These are phyloP conservation scores for Blastobasis lacticolella DNA, from an alignment of 2,888 invertebrate species.

Conservation along the genomic window DNA sequence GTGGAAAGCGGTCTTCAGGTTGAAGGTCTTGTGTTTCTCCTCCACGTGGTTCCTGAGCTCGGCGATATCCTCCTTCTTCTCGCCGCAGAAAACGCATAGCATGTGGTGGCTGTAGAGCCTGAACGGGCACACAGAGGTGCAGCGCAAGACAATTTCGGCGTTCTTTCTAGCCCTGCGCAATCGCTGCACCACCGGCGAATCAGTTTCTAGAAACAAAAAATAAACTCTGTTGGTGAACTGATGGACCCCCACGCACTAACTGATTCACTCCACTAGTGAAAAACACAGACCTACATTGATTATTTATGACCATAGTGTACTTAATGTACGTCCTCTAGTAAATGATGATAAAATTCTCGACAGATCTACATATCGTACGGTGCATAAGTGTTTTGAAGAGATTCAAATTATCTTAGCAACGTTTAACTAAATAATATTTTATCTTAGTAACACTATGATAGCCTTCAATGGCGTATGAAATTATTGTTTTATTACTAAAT, in stretches of 20 bases:
- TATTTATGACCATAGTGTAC: no score
- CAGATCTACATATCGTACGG: no score
- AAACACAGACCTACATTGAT: no score
- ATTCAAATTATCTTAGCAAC: no score
- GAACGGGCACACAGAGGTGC: constrained; percentile 58
- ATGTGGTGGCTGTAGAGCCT: constrained; percentile 43
- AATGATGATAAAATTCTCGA: no score
- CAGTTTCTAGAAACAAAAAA: constrained; percentile 58
- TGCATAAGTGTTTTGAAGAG: no score
- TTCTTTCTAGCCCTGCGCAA: constrained; percentile 45
- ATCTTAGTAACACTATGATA: no score
- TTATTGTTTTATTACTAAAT: no score
- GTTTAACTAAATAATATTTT: no score
- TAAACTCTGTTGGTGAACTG: constrained; percentile 34
- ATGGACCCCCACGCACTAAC: constrained; percentile 10
- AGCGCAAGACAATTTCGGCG: constrained; percentile 54
- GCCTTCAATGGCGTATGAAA: no score
- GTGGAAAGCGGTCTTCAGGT: constrained; percentile 46
- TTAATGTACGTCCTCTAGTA: no score
- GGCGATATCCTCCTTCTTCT: constrained; percentile 42
- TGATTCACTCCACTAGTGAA: background rate
- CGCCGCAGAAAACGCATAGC: constrained; percentile 60
- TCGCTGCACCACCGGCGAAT: constrained; percentile 22
- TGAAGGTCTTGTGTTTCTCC: constrained; percentile 36
- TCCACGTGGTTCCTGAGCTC: constrained; percentile 45